Base-by-base conservation (phyloP, 1,140 invertebrate species). In the Acromyrmex charruanus region DNA sequence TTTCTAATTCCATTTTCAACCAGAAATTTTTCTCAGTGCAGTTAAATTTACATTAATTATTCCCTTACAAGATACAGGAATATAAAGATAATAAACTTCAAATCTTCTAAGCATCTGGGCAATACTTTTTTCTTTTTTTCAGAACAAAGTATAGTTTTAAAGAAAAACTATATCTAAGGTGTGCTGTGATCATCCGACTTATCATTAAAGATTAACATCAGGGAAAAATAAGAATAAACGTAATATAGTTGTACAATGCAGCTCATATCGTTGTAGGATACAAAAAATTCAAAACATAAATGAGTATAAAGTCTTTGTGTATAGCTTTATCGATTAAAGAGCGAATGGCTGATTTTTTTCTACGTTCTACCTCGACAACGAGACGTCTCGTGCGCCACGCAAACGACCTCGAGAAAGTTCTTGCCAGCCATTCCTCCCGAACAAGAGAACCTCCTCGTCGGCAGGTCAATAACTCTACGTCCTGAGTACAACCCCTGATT, bases 401-500 rank as follows among this genome's bases (percentile, higher is more conserved):
- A 61, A 59, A 89, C 68, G 58, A 59, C 28, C 87, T 79, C 88
- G 69, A 72, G 35, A 88, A 85, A 80, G 51, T 79, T 58, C 88
- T 71, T 77, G 68, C 72, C 59, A 74, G 68, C 74, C 88, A 25
- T 61, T 71, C 21, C 51, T 85, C 75, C 49, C 68, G 58, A 85
- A 51, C 86, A 66, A 88, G 71, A 79, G 53, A 69, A 18, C 25
- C 77, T 51, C 49, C 65, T 61, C 39, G 68, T 10, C 75, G 59
- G 35, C 71, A 84, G 88, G 88, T 89, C 88, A 81, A 89, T 89
- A 89, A 89, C 61, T 89, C 68, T 31, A 74, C 69, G 71, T 61
- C 39, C 86, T 53, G 61, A 61, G 58, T 28, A 39, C 72, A 77
- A 59, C 39, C 25, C 63, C 84, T 6, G 53, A 55, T 58, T 31